Base-by-base conservation (phyloP, 1,140 invertebrate species). In the Halesus radiatus region DNA sequence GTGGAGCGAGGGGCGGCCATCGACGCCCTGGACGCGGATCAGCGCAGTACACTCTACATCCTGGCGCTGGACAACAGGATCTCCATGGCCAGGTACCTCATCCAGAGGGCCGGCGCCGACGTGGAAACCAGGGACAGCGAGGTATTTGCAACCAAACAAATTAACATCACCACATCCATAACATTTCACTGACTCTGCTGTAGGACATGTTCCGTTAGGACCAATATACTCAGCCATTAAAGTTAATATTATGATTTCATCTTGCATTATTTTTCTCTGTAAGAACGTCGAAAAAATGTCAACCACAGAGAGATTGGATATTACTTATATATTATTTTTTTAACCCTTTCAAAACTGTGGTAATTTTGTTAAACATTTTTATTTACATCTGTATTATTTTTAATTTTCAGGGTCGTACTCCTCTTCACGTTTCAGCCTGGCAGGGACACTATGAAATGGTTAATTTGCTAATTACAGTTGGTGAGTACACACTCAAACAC, bases 361-460 rank as follows among this genome's bases (percentile, higher is more conserved):
- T 29, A 29, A 29, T 2, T 29, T 29, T 29, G 26, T 29, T 29
- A 3, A 3, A 2, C 26, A 29, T 29, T n/a, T n/a, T n/a, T n/a
- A 29, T 29, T 29, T 29, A 29, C 26, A 29, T 29, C 26, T 29
- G 26, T 29, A 5, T 81, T 22, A 53, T 6, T 13, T 84, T 52
- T 23, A 52, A 32, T 45, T 84, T 85, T 45, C 81, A 94, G 92
- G 97, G 97, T 50, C 92, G 97, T 73, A 98, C 96, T 3, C 95
- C 97, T 0, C 89, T 99, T 45, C 97, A 98, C 87, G 96, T 98
- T 0, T 96, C 96, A 22, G 93, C 96, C 29, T 98, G 97, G 97
- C 97, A 99, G 87, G 96, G 96, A 10, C 96, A 97, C 86, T 94
- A 95, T 68, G 95, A 97, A 75, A 97, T 98, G 94, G 96, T 98